Evolutionary conservation across 2,113 vertebrate species (phyloP).

Genomic region (Datnioides undecimradiatus): DNA sequence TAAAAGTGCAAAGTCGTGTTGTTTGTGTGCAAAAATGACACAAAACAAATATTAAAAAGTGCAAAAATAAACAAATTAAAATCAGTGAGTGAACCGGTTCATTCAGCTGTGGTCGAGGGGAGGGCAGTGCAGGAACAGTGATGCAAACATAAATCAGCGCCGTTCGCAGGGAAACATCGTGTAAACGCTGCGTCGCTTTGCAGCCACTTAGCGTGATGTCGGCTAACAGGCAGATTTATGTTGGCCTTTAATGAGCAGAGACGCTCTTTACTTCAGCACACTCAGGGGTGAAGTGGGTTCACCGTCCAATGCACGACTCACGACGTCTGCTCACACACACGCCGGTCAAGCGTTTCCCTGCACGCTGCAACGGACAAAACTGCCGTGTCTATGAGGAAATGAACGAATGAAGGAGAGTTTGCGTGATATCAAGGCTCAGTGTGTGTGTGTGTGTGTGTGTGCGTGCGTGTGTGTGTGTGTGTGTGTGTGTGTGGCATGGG

Average conservation of each 20-base stretch:
- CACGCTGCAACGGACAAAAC: neutral
- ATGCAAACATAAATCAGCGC: conserved; percentile 12
- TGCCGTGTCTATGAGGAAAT: neutral
- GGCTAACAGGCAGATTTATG: conserved; percentile 29
- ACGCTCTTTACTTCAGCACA: conserved; percentile 9
- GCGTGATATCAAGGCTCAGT: conserved; percentile 10
- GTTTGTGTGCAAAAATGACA: too few relatives aligned
- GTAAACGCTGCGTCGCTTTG: neutral
- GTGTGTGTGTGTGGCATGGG: conserved; percentile 3
- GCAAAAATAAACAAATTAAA: neutral
- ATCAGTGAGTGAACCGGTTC: too few relatives aligned
- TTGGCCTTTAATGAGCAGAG: neutral
- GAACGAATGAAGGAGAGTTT: neutral
- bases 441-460: conserved; percentile 12
- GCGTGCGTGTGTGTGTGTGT: conserved; percentile 5
- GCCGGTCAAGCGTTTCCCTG: neutral
- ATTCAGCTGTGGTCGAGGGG: too few relatives aligned
- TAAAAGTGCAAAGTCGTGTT: too few relatives aligned
- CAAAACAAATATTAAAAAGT: neutral
- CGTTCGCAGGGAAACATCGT: neutral
- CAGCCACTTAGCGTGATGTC: conserved; percentile 6
- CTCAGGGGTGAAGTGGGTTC: neutral
- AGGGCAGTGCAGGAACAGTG: too few relatives aligned
- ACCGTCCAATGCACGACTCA: neutral
- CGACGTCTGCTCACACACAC: neutral